Evolutionary conservation across 2,797 vertebrate species (phyloP).

Genomic region (Rallus crepitans): DNA sequence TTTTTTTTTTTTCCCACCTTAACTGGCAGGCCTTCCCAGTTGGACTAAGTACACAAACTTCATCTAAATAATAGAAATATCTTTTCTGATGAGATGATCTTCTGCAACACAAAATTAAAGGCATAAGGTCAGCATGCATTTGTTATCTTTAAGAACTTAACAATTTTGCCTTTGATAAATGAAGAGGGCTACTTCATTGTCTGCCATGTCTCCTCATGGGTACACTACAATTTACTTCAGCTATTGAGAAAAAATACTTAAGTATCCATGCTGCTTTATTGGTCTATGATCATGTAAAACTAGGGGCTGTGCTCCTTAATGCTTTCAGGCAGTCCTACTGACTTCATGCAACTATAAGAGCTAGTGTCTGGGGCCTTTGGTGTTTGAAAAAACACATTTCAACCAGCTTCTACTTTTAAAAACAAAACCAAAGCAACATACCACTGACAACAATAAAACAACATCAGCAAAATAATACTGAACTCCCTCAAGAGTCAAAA

Average conservation of each 20-base stretch:
- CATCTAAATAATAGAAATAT: constrained; percentile 15
- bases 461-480: not conserved
- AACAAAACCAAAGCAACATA: not conserved
- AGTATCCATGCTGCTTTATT: not conserved
- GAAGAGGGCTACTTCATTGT: not conserved
- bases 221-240: not conserved
- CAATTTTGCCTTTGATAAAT: not conserved
- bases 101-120: constrained; percentile 25
- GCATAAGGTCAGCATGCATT: not conserved
- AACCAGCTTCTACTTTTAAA: not conserved
- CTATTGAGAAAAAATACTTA: not conserved
- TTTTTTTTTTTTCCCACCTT: not conserved
- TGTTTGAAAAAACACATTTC: not conserved
- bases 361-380: not conserved
- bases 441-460: not conserved
- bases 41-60: not conserved
- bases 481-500: not conserved
- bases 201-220: not conserved
- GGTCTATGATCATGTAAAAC: not conserved
- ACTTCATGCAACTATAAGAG: not conserved
- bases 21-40: not conserved
- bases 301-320: not conserved
- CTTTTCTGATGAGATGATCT: not conserved
- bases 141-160: not conserved
- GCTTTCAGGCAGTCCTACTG: not conserved